Base-by-base conservation (phyloP, 2,888 invertebrate species). In the Metacarcinus magister region DNA sequence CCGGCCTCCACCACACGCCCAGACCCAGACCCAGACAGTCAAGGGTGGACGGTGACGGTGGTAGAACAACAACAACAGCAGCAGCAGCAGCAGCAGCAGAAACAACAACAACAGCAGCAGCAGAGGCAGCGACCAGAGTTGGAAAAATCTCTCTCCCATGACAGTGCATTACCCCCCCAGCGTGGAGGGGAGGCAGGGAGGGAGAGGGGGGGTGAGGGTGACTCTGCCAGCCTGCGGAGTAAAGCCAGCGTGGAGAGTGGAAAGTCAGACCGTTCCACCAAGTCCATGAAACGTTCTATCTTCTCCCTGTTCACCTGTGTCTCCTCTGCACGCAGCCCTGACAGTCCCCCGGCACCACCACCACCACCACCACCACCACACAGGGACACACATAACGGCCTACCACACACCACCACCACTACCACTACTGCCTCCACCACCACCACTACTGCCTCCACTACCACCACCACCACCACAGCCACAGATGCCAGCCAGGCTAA, bases 251-350 rank as follows among this genome's bases (percentile, higher is more conserved):
- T 96, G 39, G 96, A 96, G 23, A 96, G 96, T 46, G 90, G 54
- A 28, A 90, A 94, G 5, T 96, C 96, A n/a, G 96, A 96, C 60
- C 92, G 92, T 32, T 96, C 96, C 39, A 96, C 96, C 2, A 96
- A 95, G 46, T 96, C 96, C 19, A 89, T 96, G 92, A 96, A 96
- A 43, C 95, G 96, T n/a, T 96, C 96, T 8, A 46, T 96, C 48
- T 92, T 96, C 39, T 96, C 96, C 0, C 92, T 96, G 28, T 96
- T 96, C 94, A 96, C 96, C n/a, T 96, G 96, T 90, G 96, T 96
- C 3, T 95, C 96, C 16, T 95, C 96, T 16, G 54, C 96, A 23
- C 95, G 94, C 3, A 96, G 96, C 90, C 96, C 96, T 13, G 96
- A 96, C 19, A 96, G 95, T 46, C 96, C 96, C 0, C 95, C 95